Percentiles rank a stretch among this genome's conserved stretches.
Evolutionary conservation across 2,113 vertebrate genomes (phyloP).

Genomic region (Tyrannus savana): DNA sequence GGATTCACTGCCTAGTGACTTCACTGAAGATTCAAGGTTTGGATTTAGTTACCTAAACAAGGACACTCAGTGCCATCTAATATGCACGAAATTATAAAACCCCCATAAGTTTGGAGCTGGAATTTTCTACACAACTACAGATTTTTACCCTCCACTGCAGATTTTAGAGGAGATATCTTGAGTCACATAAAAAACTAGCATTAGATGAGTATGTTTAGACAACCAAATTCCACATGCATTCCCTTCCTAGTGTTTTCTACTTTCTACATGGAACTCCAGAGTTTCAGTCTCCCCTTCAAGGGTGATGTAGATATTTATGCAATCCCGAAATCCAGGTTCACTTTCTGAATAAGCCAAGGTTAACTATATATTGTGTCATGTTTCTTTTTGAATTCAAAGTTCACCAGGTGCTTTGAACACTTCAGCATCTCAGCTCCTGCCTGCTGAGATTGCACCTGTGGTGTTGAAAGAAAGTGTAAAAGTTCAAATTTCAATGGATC

Average conservation of each 20-base stretch:
- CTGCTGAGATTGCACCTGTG: neutral
- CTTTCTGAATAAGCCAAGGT: neutral
- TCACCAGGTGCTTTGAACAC: neutral
- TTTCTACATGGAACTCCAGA: neutral
- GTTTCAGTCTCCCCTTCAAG: neutral
- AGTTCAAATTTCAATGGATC: neutral
- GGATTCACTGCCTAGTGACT: neutral
- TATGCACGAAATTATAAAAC: neutral
- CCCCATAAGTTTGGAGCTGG: neutral
- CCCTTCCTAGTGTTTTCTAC: neutral
- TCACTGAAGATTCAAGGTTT: neutral
- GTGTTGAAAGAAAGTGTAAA: neutral
- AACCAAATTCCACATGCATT: neutral
- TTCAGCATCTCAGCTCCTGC: neutral
- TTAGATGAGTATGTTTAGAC: neutral
- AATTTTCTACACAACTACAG: neutral
- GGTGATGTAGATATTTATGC: accelerated
- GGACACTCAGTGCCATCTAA: neutral
- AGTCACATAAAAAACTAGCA: neutral
- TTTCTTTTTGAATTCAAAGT: neutral
- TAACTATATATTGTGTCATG: neutral
- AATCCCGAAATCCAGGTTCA: neutral
- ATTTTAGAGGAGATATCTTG: neutral
- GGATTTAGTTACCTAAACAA: neutral
- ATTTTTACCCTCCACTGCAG: neutral